phyloP scores from a whole-genome alignment of 1,140 invertebrate genomes.

The Drosophila mayri region DNA sequence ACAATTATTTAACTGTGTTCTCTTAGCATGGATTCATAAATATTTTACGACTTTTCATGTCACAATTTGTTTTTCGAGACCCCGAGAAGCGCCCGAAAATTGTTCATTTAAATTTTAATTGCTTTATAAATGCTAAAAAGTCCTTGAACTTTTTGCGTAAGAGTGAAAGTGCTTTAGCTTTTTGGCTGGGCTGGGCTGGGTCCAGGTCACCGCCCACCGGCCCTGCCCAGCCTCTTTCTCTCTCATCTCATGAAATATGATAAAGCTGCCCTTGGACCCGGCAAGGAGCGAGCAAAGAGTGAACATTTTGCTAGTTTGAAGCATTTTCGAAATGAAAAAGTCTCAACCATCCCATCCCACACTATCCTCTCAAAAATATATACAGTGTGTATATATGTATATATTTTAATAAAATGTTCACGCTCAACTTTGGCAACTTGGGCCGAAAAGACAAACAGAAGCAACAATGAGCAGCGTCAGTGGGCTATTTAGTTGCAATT shows the following conservation, averaged over 20 bases:
- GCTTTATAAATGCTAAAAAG: conserved; percentile 85
- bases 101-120: conserved; percentile 85
- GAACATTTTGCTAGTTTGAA: conserved; percentile 72
- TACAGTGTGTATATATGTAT: conserved; percentile 1
- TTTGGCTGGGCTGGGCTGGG: background rate
- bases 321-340: conserved; percentile 66
- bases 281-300: conserved; percentile 35
- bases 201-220: conserved; percentile 13
- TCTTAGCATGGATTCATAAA: conserved; percentile 67
- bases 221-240: background rate
- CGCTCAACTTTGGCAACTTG: conserved; percentile 67
- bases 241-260: conserved; percentile 53
- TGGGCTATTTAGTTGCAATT: conserved; percentile 74
- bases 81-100: conserved; percentile 54
- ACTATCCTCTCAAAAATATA: background rate
- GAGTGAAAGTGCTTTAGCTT: conserved; percentile 57
- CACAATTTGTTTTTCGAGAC: conserved; percentile 64
- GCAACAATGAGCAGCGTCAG: conserved; percentile 60
- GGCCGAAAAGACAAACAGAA: conserved; percentile 71
- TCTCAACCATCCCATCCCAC: background rate
- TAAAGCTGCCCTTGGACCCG: conserved; percentile 67
- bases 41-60: conserved; percentile 78
- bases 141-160: conserved; percentile 82
- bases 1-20: conserved; percentile 74
- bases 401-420: conserved; percentile 82